phyloP scores from a whole-genome alignment of 2,797 vertebrate species.

The Euthynnus affinis region DNA sequence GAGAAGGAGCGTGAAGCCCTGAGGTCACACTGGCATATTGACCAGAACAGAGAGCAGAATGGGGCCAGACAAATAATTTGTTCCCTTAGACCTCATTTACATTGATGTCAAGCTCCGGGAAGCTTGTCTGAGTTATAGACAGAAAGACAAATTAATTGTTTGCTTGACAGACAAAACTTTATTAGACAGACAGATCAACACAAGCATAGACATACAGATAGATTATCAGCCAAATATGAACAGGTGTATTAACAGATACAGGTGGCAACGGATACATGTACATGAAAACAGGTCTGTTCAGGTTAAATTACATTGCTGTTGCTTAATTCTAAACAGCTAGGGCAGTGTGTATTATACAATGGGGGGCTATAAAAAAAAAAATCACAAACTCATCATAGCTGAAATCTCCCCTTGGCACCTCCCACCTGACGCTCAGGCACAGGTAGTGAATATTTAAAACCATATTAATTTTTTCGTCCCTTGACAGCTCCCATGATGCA shows the following conservation, averaged over 20 bases:
- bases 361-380: constrained; percentile 28
- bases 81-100: constrained; percentile 70
- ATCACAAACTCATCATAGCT: constrained; percentile 47
- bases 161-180: constrained; percentile 11
- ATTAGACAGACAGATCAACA: background rate
- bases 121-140: constrained; percentile 39
- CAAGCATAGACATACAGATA: background rate
- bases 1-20: constrained; percentile 12
- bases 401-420: constrained; percentile 59
- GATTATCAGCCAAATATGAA: background rate
- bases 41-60: constrained; percentile 47
- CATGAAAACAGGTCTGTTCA: background rate
- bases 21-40: constrained; percentile 60
- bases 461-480: constrained; percentile 60
- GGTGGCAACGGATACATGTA: background rate
- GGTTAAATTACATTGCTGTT: background rate
- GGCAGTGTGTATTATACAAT: constrained; percentile 28
- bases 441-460: constrained; percentile 79
- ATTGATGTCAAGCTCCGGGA: constrained; percentile 53
- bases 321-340: constrained; percentile 24
- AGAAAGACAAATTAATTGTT: constrained; percentile 15
- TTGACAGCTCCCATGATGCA: constrained; percentile 79
- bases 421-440: constrained; percentile 57
- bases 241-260: background rate
- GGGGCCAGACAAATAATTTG: constrained; percentile 68